A percentile compares a stretch with the other conserved stretches of the same genome.
Conservation (phyloP, 1,140 invertebrate genomes). For the Cotesia vestalis region DNA sequence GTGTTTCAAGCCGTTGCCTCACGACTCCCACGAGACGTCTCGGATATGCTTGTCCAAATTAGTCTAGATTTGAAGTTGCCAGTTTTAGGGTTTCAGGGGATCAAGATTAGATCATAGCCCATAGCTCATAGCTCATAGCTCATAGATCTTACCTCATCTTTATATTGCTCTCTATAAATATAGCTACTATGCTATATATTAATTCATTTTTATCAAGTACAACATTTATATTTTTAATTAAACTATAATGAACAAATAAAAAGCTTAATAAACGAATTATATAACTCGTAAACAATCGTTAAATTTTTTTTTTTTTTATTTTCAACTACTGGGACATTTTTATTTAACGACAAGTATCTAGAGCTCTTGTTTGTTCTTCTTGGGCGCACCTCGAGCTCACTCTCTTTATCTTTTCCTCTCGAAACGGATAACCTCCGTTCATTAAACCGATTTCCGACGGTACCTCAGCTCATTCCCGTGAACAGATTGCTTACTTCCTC, state of each 20-base stretch:
- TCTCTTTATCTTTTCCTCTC: constrained; percentile 22
- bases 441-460: constrained; percentile 42
- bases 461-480: constrained; percentile 32
- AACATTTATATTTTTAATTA: no score
- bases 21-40: constrained; percentile 56
- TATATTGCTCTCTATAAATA: no score
- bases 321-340: constrained; percentile 8
- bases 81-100: constrained; percentile 22
- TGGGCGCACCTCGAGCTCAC: neutral
- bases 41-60: constrained; percentile 55
- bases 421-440: constrained; percentile 40
- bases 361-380: no score
- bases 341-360: neutral
- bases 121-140: neutral
- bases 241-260: no score
- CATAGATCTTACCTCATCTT: no score
- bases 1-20: constrained; percentile 44
- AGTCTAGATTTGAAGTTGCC: constrained; percentile 55
- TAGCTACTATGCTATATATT: no score
- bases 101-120: constrained; percentile 3
- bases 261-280: neutral
- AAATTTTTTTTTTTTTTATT: constrained; percentile 31
- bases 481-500: constrained; percentile 38
- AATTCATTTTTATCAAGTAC: no score
- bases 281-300: constrained; percentile 32